These are phyloP conservation scores for Drosophila nr. medialis DNA, from an alignment of 2,888 invertebrate genomes.

Conservation along the genomic window DNA sequence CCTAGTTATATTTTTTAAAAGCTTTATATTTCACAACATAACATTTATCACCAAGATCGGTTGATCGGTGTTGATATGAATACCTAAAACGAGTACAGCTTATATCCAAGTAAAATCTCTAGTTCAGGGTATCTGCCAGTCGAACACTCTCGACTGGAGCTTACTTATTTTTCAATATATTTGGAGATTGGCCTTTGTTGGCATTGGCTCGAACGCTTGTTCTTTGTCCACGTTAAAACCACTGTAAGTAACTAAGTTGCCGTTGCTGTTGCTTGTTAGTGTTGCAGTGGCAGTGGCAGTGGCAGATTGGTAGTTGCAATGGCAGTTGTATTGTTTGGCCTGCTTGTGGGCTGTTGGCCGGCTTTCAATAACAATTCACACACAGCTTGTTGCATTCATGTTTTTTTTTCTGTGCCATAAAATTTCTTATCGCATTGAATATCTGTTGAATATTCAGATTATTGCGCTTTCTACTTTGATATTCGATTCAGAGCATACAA, in stretches of 20 bases:
- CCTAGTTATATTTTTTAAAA: background rate
- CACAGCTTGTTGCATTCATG: constrained; percentile 52
- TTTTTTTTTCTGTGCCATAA: constrained; percentile 23
- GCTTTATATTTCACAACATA: background rate
- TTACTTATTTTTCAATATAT: constrained; percentile 55
- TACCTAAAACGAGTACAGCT: too few relatives aligned
- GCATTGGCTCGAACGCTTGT: constrained; percentile 41
- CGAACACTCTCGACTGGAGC: background rate
- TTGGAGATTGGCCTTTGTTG: constrained; percentile 68
- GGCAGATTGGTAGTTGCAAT: constrained; percentile 26
- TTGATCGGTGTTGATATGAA: background rate
- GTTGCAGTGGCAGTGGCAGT: background rate
- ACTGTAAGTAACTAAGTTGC: constrained; percentile 75
- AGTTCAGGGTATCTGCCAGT: background rate
- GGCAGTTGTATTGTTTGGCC: constrained; percentile 42
- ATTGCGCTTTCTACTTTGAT: constrained; percentile 45
- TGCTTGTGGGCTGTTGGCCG: constrained; percentile 24
- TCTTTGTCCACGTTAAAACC: constrained; percentile 66
- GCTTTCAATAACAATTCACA: constrained; percentile 64
- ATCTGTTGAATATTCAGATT: constrained; percentile 60
- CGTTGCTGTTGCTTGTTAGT: constrained; percentile 33
- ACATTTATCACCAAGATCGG: background rate
- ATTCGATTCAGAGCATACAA: constrained; percentile 34
- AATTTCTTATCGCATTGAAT: constrained; percentile 56
- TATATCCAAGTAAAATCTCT: background rate